A percentile compares a stretch with the other conserved stretches of the same genome.
Evolutionary conservation across 2,113 vertebrate genomes (phyloP).

Genomic region (Nannobrachium achirus): DNA sequence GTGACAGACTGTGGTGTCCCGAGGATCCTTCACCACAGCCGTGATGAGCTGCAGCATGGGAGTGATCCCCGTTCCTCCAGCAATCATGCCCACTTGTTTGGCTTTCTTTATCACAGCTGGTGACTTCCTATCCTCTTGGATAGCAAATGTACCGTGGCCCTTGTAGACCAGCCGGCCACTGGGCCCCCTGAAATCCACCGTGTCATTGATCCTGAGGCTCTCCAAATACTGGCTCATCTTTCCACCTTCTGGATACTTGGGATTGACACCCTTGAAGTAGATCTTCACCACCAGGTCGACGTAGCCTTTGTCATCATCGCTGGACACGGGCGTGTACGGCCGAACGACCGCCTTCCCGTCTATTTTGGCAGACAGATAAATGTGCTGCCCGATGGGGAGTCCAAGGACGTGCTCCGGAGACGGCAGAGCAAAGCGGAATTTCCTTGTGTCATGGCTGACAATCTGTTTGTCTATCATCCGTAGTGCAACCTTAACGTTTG

Average conservation of each 20-base stretch:
- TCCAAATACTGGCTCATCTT: conserved; percentile 98
- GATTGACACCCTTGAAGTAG: conserved; percentile 90
- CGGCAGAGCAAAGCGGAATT: conserved; percentile 92
- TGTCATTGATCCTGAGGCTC: conserved; percentile 85
- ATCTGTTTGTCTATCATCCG: conserved; percentile 82
- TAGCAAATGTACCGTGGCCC: conserved; percentile 87
- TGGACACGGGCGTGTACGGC: conserved; percentile 95
- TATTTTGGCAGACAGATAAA: conserved; percentile 89
- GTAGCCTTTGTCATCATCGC: conserved; percentile 92
- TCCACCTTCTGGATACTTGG: conserved; percentile 93
- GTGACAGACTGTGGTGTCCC: conserved; percentile 86
- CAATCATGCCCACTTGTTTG: conserved; percentile 81
- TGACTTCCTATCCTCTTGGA: conserved; percentile 78
- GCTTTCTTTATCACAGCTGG: conserved; percentile 67
- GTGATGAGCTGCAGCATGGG: conserved; percentile 94
- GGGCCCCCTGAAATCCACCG: conserved; percentile 94
- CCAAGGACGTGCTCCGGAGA: conserved; percentile 87
- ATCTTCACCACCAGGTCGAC: conserved; percentile 96
- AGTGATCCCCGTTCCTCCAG: too few relatives aligned
- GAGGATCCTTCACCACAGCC: conserved; percentile 88
- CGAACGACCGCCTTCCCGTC: conserved; percentile 90
- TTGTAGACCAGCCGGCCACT: conserved; percentile 92
- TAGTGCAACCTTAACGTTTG: conserved; percentile 78
- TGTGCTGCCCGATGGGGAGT: conserved; percentile 93
- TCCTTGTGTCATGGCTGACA: conserved; percentile 92